These are phyloP conservation scores for Sanderia malayensis DNA, from an alignment of 30 jellyfish, hydroid and myxozoan genomes.

Conservation along the genomic window DNA sequence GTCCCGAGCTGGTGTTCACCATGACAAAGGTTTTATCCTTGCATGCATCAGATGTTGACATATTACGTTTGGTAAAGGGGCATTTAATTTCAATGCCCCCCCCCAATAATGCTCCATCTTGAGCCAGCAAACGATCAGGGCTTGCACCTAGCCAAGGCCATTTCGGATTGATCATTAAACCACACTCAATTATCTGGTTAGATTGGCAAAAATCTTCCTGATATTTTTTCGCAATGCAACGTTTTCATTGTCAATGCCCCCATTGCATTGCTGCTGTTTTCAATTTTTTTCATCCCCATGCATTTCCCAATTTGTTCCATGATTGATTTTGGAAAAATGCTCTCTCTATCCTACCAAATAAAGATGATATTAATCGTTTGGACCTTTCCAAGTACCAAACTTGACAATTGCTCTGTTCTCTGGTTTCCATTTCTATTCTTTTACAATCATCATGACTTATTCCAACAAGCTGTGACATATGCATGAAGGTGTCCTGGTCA, in stretches of 20 bases:
- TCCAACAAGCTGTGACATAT: neutral
- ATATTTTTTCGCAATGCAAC: conserved; percentile 29
- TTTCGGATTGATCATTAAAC: conserved; percentile 1
- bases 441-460: neutral
- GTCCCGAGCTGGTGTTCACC: neutral
- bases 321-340: neutral
- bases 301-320: neutral
- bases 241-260: conserved; percentile 23
- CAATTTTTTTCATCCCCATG: neutral
- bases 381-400: neutral
- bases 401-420: neutral
- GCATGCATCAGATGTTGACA: conserved; percentile 17
- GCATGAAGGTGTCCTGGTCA: neutral
- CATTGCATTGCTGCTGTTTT: neutral
- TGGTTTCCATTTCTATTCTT: neutral
- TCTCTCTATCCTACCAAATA: neutral
- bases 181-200: conserved; percentile 11
- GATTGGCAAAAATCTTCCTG: neutral
- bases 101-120: conserved; percentile 15
- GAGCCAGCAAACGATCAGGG: conserved; percentile 16
- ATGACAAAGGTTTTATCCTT: neutral
- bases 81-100: conserved; percentile 29
- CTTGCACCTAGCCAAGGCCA: no score
- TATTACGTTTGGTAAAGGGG: conserved; percentile 6
- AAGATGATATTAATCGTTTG: neutral